Evolutionary conservation across 2,797 vertebrate genomes (phyloP).

Genomic region (Thamnophis elegans): DNA sequence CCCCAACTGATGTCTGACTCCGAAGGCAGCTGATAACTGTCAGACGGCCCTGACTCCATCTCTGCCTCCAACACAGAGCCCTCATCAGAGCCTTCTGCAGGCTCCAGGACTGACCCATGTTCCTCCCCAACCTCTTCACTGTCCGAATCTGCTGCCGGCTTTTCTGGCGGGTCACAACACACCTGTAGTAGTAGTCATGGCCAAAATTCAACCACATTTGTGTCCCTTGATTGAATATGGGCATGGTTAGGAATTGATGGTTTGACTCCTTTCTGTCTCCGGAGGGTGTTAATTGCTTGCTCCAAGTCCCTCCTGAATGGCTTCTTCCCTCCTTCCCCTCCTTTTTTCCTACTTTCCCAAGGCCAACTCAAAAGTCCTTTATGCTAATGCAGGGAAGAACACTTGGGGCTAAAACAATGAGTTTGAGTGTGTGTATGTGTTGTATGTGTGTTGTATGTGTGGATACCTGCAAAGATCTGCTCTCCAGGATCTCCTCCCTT

Average conservation of each 20-base stretch:
- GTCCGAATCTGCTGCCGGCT: no score
- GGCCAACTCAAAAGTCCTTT: not conserved
- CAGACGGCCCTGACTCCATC: no score
- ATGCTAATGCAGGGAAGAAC: not conserved
- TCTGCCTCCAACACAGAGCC: no score
- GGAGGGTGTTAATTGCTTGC: not conserved
- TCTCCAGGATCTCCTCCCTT: not conserved
- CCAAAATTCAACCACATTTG: not conserved
- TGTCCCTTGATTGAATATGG: not conserved
- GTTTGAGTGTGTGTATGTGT: no score
- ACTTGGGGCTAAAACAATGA: not conserved
- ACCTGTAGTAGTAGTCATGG: not conserved
- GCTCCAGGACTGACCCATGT: no score
- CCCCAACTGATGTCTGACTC: no score
- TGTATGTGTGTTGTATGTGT: not conserved
- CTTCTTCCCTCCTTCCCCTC: not conserved
- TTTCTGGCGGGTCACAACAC: no score
- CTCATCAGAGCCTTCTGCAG: no score
- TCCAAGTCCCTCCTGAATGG: not conserved
- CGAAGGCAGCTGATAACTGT: no score
- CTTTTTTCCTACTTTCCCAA: not conserved
- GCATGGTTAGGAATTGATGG: not conserved
- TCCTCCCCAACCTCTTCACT: no score
- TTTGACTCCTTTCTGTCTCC: not conserved
- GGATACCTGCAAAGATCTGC: not conserved